These are phyloP conservation scores for Platorchestia sp. DNA, from an alignment of 1,140 invertebrate species.

Conservation along the genomic window DNA sequence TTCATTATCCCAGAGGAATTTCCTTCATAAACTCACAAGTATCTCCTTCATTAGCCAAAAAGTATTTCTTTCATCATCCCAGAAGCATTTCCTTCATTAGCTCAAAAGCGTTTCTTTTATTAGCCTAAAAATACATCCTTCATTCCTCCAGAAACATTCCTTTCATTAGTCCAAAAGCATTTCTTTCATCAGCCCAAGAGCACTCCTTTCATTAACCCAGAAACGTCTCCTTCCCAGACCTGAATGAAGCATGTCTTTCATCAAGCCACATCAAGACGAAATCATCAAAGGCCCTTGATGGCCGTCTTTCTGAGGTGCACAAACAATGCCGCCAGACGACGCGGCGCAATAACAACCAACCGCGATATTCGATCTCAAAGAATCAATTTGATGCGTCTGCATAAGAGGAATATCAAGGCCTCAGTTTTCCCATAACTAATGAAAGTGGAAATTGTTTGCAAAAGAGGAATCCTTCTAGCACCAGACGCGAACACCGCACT, in stretches of 20 bases:
- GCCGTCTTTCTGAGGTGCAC: not conserved
- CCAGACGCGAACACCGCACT: not conserved
- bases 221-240: not conserved
- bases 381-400: slow-evolving; percentile 49
- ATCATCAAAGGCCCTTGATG: not conserved
- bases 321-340: not conserved
- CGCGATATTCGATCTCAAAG: slow-evolving; percentile 27
- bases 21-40: too few relatives aligned
- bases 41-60: too few relatives aligned
- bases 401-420: slow-evolving; percentile 54
- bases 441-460: slow-evolving; percentile 51
- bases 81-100: not conserved
- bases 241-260: not conserved
- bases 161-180: not conserved
- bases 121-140: not conserved
- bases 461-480: slow-evolving; percentile 2
- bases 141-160: not conserved
- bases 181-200: not conserved
- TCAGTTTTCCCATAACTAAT: slow-evolving; percentile 52
- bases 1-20: too few relatives aligned
- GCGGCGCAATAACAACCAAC: not conserved
- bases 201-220: not conserved
- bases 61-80: too few relatives aligned
- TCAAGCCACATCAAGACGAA: not conserved
- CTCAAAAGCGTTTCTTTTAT: not conserved